Base-by-base conservation (phyloP, 1,140 invertebrate genomes). In the Chrysopa pallens region DNA sequence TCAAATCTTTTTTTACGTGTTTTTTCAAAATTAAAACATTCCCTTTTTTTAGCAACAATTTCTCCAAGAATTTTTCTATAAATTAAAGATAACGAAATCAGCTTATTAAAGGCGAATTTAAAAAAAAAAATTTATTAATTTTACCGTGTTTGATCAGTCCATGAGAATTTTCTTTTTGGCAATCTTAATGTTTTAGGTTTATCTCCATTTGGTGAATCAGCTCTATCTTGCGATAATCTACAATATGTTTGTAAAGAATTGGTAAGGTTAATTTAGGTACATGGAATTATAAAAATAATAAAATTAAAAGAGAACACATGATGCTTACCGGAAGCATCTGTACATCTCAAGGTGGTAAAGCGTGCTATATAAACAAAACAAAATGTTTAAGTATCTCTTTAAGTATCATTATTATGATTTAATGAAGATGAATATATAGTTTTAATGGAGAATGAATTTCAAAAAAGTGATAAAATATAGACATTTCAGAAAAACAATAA, bases 101-200 rank as follows among this genome's bases (percentile, higher is more conserved):
- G 17, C 5, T 23, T 23, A 23, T 23, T 23, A 3, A 23, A 23
- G 17, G 17, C 5, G n/a, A n/a, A n/a, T n/a, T n/a, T n/a, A n/a
- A n/a, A 23, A 23, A 3, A 23, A 23, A 5, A 23, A 5, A 23
- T 23, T 23, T 23, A 23, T 23, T 23, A 23, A 42, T 52, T 52
- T 54, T 57, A 73, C 73, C 64, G 73, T 27, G 66, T 62, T 53
- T 72, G 64, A 11, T 66, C 61, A 28, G 61, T 67, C 69, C 73
- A 74, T 14, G 62, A 56, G 56, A 74, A 77, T 43, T 62, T 64
- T 50, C 66, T 67, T 29, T 64, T 62, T 13, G 72, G 72, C 45
- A 68, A 60, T 49, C 64, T 60, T 8, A 60, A 53, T 38, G 62
- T 64, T 43, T 72, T 72, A 12, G 54, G 31, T 33, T 50, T 43